phyloP scores from a whole-genome alignment of 2,113 vertebrate species.

The Catharus bicknelli region DNA sequence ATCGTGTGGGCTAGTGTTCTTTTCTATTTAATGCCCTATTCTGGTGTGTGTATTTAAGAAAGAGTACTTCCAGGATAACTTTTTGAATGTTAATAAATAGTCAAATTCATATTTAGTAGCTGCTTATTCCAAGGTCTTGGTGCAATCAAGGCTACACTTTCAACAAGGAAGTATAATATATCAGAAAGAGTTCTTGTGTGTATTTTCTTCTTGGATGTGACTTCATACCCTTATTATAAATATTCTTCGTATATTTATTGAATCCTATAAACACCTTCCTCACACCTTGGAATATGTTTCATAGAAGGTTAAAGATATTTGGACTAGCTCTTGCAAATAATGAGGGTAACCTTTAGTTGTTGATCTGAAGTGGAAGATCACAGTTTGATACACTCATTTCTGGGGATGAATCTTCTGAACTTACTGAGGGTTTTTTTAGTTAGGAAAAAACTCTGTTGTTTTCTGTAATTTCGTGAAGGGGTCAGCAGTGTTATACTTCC shows the following conservation, averaged over 20 bases:
- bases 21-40: neutral
- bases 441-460: neutral
- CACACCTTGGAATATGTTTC: neutral
- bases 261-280: neutral
- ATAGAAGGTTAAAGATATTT: neutral
- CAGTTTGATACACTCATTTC: neutral
- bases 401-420: neutral
- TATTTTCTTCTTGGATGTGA: neutral
- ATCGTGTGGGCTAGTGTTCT: neutral
- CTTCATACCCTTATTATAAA: neutral
- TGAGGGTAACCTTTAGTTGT: neutral
- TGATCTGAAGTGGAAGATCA: neutral
- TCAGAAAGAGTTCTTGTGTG: neutral
- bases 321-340: constrained; percentile 17
- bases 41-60: neutral
- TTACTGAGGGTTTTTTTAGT: neutral
- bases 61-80: neutral
- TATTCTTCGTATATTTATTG: neutral
- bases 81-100: neutral
- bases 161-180: neutral
- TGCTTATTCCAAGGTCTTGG: neutral
- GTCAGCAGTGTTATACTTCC: neutral
- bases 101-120: neutral
- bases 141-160: neutral
- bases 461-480: neutral